Evolutionary conservation across 2,113 vertebrate genomes (phyloP).

Genomic region (Silurus meridionalis): DNA sequence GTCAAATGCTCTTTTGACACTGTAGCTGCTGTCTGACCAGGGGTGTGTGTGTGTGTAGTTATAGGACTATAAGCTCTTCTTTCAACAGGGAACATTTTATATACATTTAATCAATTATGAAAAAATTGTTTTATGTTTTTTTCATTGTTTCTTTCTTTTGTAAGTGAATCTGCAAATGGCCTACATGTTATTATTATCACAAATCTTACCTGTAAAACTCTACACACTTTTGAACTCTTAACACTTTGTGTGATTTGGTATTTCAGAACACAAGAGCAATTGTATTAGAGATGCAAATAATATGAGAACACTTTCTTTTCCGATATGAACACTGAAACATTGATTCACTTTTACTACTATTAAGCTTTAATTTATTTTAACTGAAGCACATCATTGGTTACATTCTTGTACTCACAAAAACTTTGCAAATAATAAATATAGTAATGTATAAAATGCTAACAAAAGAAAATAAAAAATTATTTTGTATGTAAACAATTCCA

Average conservation of each 20-base stretch:
- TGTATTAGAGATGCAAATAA: background rate
- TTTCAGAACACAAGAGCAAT: background rate
- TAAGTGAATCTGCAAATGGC: background rate
- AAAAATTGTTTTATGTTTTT: background rate
- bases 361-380: background rate
- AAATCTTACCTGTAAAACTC: background rate
- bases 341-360: background rate
- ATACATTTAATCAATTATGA: background rate
- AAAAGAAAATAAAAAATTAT: background rate
- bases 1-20: conserved; percentile 8
- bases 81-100: background rate
- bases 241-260: background rate
- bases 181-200: background rate
- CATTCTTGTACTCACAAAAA: background rate
- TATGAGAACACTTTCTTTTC: background rate
- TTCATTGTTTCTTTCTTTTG: background rate
- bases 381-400: background rate
- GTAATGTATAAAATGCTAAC: background rate
- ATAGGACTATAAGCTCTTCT: background rate
- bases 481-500: background rate
- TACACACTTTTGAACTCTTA: background rate
- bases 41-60: background rate
- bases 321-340: background rate
- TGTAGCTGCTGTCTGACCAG: background rate
- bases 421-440: background rate